A percentile compares a stretch with the other conserved stretches of the same genome.
phyloP scores from a whole-genome alignment of 92 coral and sea anemone species.

The Epizoanthus ramosus region DNA sequence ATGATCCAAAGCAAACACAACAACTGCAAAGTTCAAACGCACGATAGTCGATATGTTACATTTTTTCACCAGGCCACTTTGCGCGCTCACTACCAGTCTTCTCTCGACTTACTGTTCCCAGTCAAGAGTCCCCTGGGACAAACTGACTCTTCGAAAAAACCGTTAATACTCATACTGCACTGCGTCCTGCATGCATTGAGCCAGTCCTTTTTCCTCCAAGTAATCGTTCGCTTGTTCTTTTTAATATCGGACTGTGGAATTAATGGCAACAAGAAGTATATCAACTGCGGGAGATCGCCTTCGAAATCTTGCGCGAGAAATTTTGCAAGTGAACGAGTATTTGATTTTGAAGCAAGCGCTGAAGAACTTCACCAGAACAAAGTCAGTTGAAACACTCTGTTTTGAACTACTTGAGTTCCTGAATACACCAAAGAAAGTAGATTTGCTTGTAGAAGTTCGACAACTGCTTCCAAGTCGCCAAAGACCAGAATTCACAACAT shows the following conservation, averaged over 20 bases:
- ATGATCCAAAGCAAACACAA: background rate
- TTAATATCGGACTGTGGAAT: background rate
- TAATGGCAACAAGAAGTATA: constrained; percentile 16
- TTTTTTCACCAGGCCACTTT: background rate
- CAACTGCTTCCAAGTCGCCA: constrained; percentile 54
- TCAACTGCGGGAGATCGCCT: constrained; percentile 19
- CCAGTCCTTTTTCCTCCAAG: background rate
- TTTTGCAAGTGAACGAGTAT: constrained; percentile 48
- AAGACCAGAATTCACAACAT: constrained; percentile 52
- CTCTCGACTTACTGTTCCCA: background rate
- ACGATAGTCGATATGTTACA: too few species aligned
- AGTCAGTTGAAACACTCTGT: constrained; percentile 53
- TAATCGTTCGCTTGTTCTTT: too few species aligned
- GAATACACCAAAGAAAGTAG: constrained; percentile 51
- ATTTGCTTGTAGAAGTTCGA: constrained; percentile 54
- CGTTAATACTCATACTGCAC: too few species aligned
- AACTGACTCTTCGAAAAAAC: background rate
- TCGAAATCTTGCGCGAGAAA: constrained; percentile 48
- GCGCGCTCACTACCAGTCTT: background rate
- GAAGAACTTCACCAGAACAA: constrained; percentile 55
- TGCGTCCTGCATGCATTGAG: too few species aligned
- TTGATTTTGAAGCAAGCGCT: constrained; percentile 48
- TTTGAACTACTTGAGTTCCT: constrained; percentile 51
- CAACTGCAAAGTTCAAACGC: too few species aligned
- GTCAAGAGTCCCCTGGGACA: background rate